Base-by-base conservation (phyloP, 2,113 vertebrate species). In the Crotalus horridus region DNA sequence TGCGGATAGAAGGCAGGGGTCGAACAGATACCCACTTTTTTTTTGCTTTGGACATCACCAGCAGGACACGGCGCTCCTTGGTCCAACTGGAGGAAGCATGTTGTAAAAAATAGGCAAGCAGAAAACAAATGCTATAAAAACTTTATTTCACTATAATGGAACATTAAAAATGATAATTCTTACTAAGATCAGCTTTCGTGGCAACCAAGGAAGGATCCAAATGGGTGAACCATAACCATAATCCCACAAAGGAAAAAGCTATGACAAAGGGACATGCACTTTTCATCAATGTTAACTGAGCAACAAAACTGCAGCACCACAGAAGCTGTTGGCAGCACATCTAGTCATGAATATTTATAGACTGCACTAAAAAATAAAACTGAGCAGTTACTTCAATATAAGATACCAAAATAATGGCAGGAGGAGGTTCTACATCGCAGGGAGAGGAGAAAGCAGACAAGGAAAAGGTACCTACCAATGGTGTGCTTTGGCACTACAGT, bases 11-110 rank as follows among this genome's bases (percentile, higher is more conserved):
- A 3, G 99, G 99, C 94, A 99, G 97, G 0, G 98, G 98, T 96
- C 99, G 98, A 94, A 99, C 98, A 0, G 98, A 97, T 94, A 99
- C 98, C 99, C 99, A 99, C 95, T 99, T 99, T 95, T 97, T 98
- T 95, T 98, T 98, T 95, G 98, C 98, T 92, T 97, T 97, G 61
- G 98, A 99, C 98, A 97, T 99, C 92, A 99, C 98, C 96, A 99
- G 96, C 92, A 99, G 98, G 7, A 99, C 97, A 0, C 98, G 97
- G 46, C 98, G 98, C 17, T 99, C 99, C 97, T 98, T 99, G 0
- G 97, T 99, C 99, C 99, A 99, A 64, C 99, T 99, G 96, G 4
- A 95, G 39, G 54, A 61, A 85, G 92, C 64, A 93, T 3, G 9
- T 92, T 94, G 7, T 87, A 59, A 51, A 93, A 58, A 81, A 90